A percentile compares a stretch with the other conserved stretches of the same genome.
Evolutionary conservation across 2,113 vertebrate genomes (phyloP).

Genomic region (Colius striatus): DNA sequence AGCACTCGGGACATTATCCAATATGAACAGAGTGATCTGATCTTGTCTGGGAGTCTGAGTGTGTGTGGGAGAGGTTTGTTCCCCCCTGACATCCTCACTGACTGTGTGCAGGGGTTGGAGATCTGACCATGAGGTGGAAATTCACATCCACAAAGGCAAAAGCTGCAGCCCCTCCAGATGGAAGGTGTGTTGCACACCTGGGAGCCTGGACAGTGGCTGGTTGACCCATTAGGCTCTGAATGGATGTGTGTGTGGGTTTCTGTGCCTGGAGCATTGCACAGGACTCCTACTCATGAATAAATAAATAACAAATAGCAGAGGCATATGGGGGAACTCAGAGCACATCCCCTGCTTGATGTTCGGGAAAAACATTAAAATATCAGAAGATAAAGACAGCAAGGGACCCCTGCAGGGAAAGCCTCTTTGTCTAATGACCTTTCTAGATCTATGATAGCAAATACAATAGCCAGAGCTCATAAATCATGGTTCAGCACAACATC

Average conservation of each 20-base stretch:
- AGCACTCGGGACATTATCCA: accelerated
- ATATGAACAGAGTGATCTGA: neutral
- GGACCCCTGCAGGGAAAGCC: slow-evolving; percentile 66
- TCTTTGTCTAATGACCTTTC: slow-evolving; percentile 80
- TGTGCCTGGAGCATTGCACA: neutral
- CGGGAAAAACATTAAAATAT: slow-evolving; percentile 72
- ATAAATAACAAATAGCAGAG: slow-evolving; percentile 27
- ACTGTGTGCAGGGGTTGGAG: neutral
- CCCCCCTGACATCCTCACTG: neutral
- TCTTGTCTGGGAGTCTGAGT: neutral
- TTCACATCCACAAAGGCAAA: neutral
- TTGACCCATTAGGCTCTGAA: accelerated
- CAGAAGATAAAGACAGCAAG: slow-evolving; percentile 66
- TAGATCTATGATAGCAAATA: slow-evolving; percentile 73
- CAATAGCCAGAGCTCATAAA: slow-evolving; percentile 81
- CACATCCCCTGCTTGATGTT: neutral
- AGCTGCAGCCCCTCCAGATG: accelerated
- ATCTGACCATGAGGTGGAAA: neutral
- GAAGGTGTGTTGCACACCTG: neutral
- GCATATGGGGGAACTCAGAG: neutral
- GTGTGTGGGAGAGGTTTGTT: neutral
- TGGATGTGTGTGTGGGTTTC: neutral
- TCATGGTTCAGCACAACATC: slow-evolving; percentile 77
- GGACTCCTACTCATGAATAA: neutral
- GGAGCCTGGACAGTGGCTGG: accelerated